phyloP scores from a whole-genome alignment of 2,113 vertebrate genomes.

The Ammodytes dubius region DNA sequence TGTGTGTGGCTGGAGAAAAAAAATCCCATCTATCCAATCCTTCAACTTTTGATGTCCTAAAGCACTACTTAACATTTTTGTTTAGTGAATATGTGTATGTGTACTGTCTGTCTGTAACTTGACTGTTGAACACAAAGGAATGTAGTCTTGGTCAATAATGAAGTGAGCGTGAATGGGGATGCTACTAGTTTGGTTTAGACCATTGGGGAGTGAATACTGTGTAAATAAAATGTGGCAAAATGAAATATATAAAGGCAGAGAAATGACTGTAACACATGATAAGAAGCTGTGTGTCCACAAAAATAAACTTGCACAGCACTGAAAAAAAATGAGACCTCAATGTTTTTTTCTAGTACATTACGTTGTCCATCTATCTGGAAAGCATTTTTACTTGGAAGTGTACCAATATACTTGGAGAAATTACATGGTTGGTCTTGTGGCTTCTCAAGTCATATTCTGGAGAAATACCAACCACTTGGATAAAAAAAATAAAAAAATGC shows the following conservation, averaged over 20 bases:
- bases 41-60: conserved; percentile 28
- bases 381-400: neutral
- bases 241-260: conserved; percentile 11
- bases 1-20: neutral
- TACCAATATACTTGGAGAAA: neutral
- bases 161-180: neutral
- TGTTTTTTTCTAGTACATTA: neutral
- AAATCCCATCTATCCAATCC: neutral
- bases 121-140: conserved; percentile 9
- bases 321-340: neutral
- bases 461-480: neutral
- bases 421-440: too few species aligned
- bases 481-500: neutral
- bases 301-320: conserved; percentile 12
- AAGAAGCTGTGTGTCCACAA: conserved; percentile 1
- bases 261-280: neutral
- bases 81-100: too few species aligned
- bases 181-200: neutral
- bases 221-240: conserved; percentile 14
- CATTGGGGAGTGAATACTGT: neutral
- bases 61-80: conserved; percentile 43
- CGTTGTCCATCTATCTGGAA: neutral
- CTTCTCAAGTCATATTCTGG: neutral
- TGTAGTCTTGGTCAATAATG: conserved; percentile 14
- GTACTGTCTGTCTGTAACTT: conserved; percentile 8